phyloP scores from a whole-genome alignment of 2,797 vertebrate species.

The Pampus argenteus region DNA sequence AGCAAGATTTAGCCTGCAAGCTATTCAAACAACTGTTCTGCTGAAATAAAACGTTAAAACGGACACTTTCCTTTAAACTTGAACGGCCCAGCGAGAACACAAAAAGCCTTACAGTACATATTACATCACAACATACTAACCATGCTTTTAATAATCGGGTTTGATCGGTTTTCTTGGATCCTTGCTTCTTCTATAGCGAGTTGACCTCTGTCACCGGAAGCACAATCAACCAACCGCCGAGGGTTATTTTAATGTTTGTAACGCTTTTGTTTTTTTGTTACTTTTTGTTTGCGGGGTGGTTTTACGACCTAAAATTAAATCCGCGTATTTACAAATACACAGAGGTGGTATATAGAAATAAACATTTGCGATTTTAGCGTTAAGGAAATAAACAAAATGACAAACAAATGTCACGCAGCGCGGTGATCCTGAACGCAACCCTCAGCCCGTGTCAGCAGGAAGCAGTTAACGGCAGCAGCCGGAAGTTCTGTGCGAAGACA shows the following conservation, averaged over 20 bases:
- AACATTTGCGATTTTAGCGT: too few relatives aligned
- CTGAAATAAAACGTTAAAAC: neutral
- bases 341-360: too few relatives aligned
- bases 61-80: fast-evolving
- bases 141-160: conserved; percentile 42
- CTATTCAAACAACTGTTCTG: neutral
- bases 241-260: neutral
- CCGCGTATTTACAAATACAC: too few relatives aligned
- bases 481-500: conserved; percentile 64
- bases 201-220: conserved; percentile 73
- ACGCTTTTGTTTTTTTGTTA: neutral
- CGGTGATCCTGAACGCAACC: too few relatives aligned
- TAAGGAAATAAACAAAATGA: neutral
- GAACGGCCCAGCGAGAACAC: fast-evolving
- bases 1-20: conserved; percentile 15
- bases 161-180: conserved; percentile 24
- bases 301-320: fast-evolving
- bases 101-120: fast-evolving
- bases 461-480: conserved; percentile 51
- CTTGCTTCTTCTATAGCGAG: conserved; percentile 5
- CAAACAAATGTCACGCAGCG: neutral
- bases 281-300: neutral
- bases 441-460: too few relatives aligned
- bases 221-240: conserved; percentile 18
- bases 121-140: conserved; percentile 34